A percentile compares a stretch with the other conserved stretches of the same genome.
These are phyloP conservation scores for Acanthosepion lycidas DNA, from an alignment of 2,888 invertebrate species.

Conservation along the genomic window DNA sequence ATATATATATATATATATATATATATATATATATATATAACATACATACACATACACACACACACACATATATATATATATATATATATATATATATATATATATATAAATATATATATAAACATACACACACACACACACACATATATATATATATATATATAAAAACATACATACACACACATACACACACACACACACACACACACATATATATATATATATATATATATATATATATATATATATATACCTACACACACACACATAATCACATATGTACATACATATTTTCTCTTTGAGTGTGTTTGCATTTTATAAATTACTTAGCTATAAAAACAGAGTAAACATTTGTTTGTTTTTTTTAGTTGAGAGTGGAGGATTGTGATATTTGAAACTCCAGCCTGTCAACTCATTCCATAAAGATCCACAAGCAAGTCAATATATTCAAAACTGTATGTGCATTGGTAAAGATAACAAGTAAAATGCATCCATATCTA, in stretches of 20 bases:
- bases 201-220: slow-evolving; percentile 50
- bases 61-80: neutral
- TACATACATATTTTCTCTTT: too few relatives aligned
- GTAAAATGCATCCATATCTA: too few relatives aligned
- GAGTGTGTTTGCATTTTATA: neutral
- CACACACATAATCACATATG: neutral
- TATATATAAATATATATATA: slow-evolving; percentile 34
- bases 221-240: slow-evolving; percentile 49
- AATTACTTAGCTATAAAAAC: neutral
- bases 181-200: slow-evolving; percentile 50
- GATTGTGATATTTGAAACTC: too few relatives aligned
- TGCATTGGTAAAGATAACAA: too few relatives aligned
- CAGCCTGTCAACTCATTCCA: too few relatives aligned
- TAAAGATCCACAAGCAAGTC: too few relatives aligned
- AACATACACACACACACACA: neutral
- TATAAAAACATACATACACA: slow-evolving; percentile 50
- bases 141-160: neutral
- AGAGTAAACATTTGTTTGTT: neutral
- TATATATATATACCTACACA: neutral
- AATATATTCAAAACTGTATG: too few relatives aligned
- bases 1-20: slow-evolving; percentile 50
- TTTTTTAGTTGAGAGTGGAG: neutral
- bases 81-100: slow-evolving; percentile 49
- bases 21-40: slow-evolving; percentile 34
- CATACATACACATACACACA: neutral